Percentiles rank a stretch among this genome's conserved stretches.
These are phyloP conservation scores for Epinotia demarniana DNA, from an alignment of 2,888 invertebrate genomes.

Conservation along the genomic window DNA sequence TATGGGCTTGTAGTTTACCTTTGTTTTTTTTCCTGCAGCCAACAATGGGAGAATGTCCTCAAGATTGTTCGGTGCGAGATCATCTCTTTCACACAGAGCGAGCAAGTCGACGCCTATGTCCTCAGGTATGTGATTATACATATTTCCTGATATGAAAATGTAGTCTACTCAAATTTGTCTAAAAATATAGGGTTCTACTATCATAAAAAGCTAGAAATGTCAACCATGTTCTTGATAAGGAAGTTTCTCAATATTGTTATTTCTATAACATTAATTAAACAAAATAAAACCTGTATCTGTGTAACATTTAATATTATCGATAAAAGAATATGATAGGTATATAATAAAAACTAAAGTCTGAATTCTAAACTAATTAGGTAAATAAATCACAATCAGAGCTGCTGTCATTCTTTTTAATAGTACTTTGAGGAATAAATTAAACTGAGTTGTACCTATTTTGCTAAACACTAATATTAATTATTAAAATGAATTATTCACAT, in stretches of 20 bases:
- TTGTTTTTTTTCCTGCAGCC: conserved; percentile 83
- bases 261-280: background rate
- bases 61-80: conserved; percentile 98
- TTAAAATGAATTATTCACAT: no score
- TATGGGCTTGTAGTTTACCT: background rate
- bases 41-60: conserved; percentile 94
- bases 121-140: conserved; percentile 90
- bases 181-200: background rate
- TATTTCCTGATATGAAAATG: background rate
- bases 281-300: no score
- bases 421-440: background rate
- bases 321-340: no score
- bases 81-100: conserved; percentile 95
- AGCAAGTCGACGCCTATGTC: conserved; percentile 97
- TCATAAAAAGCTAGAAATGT: background rate
- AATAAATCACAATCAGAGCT: background rate
- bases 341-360: no score
- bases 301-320: no score
- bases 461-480: no score
- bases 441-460: no score
- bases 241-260: background rate
- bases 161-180: no score
- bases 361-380: no score
- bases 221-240: background rate
- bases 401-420: background rate